Base-by-base conservation (phyloP, 2,888 invertebrate genomes). In the Eudasyphora cyanicolor region DNA sequence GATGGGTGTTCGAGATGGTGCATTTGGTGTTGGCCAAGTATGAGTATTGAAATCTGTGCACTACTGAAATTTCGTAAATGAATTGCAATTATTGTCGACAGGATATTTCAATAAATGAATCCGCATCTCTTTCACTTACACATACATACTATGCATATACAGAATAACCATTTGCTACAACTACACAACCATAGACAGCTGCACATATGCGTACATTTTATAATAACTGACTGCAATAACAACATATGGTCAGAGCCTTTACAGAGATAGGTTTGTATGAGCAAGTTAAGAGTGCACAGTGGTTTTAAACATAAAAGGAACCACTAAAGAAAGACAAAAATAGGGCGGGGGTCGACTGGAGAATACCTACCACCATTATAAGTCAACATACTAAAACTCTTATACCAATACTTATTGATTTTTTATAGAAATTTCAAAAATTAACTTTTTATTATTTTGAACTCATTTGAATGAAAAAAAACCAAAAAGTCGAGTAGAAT, bases 31-130 rank as follows among this genome's bases (percentile, higher is more conserved):
- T 29, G 69, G 60, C 45, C 17, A 10, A 45, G 51, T 35, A 19
- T 24, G 2, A 71, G 19, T 54, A 38, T 71, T 60, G 19, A 71
- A 74, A 80, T 71, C 49, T 75, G 54, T 35, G 57, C 75, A 38
- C 21, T 76, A 21, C 12, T 45, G 57, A 64, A 73, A 64, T 64
- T 75, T 73, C 35, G 54, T 77, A 76, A 84, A 81, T 81, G 78
- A 76, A 76, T 76, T 81, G 60, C 81, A 81, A 76, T 84, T 79
- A 76, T 73, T 76, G 75, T 60, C 77, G 57, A 73, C 51, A 81
- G 49, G 60, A 76, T 76, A 79, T 84, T 84, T 82, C 76, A 76
- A 74, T 82, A 82, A 67, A 78, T 70, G 67, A 67, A 42, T 81
- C 51, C n/a, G n/a, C n/a, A n/a, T 81, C 51, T 74, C 62, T 60